Conservation (phyloP, 2,888 invertebrate species). For the Mythimna impura region DNA sequence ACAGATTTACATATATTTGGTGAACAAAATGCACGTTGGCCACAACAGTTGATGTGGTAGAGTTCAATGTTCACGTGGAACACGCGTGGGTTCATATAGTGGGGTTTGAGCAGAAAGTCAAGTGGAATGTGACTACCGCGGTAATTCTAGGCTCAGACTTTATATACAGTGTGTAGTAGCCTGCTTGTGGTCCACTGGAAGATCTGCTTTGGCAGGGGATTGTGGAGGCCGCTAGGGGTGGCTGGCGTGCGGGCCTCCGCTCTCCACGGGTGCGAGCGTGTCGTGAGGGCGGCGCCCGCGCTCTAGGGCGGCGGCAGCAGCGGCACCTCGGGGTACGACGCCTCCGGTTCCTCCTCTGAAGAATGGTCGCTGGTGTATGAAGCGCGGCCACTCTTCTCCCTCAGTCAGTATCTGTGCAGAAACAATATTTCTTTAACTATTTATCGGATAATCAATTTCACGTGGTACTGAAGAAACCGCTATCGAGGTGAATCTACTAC, state of each 20-base stretch:
- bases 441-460: not conserved
- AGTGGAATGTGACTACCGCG: slow-evolving; percentile 48
- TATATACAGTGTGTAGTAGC: slow-evolving; percentile 43
- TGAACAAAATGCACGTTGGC: slow-evolving; percentile 54
- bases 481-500: not conserved
- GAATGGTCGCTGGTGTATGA: slow-evolving; percentile 83
- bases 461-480: too few species aligned
- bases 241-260: not conserved
- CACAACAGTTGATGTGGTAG: slow-evolving; percentile 34
- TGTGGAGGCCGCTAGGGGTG: not conserved
- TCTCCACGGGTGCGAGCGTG: not conserved
- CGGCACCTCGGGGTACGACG: slow-evolving; percentile 81
- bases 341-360: slow-evolving; percentile 83
- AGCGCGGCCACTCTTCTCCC: slow-evolving; percentile 85
- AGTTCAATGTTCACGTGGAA: slow-evolving; percentile 25
- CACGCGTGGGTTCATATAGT: slow-evolving; percentile 16
- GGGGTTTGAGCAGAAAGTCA: slow-evolving; percentile 53
- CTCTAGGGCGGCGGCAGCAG: slow-evolving; percentile 72
- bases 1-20: slow-evolving; percentile 56
- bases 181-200: slow-evolving; percentile 35
- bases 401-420: slow-evolving; percentile 86
- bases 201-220: slow-evolving; percentile 33
- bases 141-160: slow-evolving; percentile 30
- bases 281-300: not conserved
- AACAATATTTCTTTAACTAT: not conserved